These are phyloP conservation scores for Malurus melanocephalus DNA, from an alignment of 2,113 vertebrate species.

Conservation along the genomic window DNA sequence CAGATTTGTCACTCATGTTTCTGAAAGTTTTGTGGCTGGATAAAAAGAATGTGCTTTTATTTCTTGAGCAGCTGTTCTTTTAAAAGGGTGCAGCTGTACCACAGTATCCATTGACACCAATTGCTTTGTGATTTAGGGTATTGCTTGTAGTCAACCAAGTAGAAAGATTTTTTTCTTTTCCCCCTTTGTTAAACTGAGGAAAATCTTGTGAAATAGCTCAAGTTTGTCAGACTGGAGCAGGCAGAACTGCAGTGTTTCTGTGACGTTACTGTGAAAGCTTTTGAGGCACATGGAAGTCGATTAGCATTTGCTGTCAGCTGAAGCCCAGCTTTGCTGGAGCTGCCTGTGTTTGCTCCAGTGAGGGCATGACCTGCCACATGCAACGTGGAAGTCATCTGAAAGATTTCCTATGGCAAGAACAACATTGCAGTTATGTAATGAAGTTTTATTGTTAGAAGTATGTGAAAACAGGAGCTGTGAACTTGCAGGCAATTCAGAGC, in stretches of 20 bases:
- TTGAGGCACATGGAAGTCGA: background rate
- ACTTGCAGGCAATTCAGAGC: constrained; percentile 1
- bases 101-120: constrained; percentile 58
- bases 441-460: background rate
- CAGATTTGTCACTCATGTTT: constrained; percentile 58
- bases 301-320: background rate
- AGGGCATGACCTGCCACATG: constrained; percentile 30
- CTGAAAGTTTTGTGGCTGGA: constrained; percentile 50
- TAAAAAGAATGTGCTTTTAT: constrained; percentile 56
- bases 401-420: constrained; percentile 12
- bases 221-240: background rate
- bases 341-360: background rate
- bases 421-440: background rate
- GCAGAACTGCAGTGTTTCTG: background rate
- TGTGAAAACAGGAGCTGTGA: constrained; percentile 50
- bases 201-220: background rate
- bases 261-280: background rate
- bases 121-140: constrained; percentile 46
- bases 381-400: constrained; percentile 10
- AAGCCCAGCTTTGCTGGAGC: background rate
- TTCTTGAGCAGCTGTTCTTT: constrained; percentile 64
- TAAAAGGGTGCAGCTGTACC: constrained; percentile 66
- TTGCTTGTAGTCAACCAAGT: constrained; percentile 4
- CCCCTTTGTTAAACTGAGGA: background rate
- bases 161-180: background rate